Evolutionary conservation across 1,140 invertebrate genomes (phyloP), one percentile per base, ranked within the genome.

Genomic region (Philopotamus ludificatus): DNA sequence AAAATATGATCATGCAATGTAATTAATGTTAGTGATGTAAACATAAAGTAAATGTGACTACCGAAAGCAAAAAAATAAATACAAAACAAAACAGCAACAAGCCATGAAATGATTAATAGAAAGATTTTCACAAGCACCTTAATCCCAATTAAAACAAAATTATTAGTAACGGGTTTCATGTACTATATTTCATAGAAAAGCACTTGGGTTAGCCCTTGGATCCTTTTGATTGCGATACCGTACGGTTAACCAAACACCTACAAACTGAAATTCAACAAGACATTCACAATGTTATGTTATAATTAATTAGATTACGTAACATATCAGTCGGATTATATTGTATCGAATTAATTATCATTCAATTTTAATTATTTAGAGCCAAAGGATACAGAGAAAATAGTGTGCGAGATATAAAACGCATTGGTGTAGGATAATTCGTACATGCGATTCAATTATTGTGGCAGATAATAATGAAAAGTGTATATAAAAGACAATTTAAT

Each of bases 141-240:
- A 58, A 62, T 55, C 28, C 62, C 62, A 55, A 34, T 55, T 20
- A 39, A 41, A 39, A 10, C 9, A 21, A 3, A 15, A 39, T 18
- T 39, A 57, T 12, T 34, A 23, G 28, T 34, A 34, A n/a, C n/a
- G n/a, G 15, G 39, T 34, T 39, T 51, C 22, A 57, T 39, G 58
- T 55, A 60, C 12, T 20, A n/a, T 8, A 10, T 63, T 77, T 88
- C 94, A 98, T 76, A 97, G 90, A 84, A 97, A 97, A 84, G 93
- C 93, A 84, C 92, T 95, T 72, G 94, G 93, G 84, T 97, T 95
- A 84, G 90, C 92, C 73, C 91, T 83, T 72, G 94, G 94, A 83
- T 97, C 93, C 89, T 96, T 96, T 84, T 96, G 94, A 83, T 97
- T 97, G 80, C 95, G 89, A 86, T 94, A 97, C 66, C 94, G 89